Conservation (phyloP, 1,140 invertebrate species). For the Cylas formicarius region DNA sequence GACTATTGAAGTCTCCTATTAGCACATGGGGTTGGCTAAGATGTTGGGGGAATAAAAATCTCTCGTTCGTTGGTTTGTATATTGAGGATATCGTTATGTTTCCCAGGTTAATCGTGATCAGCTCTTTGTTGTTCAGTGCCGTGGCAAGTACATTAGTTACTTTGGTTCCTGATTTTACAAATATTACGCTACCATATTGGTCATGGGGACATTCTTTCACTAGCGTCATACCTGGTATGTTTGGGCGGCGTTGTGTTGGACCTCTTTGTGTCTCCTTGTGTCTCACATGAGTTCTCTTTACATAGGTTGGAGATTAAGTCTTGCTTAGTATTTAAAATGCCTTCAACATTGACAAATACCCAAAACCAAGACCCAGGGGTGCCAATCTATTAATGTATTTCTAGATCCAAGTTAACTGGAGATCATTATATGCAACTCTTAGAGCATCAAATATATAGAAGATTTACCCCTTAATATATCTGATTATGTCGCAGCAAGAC, state of each 20-base stretch:
- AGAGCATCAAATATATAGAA: too few species aligned
- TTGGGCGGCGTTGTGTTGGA: background rate
- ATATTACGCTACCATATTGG: slow-evolving; percentile 5
- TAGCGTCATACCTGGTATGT: background rate
- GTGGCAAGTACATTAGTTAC: background rate
- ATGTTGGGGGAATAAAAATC: too few species aligned
- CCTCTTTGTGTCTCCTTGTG: slow-evolving; percentile 7
- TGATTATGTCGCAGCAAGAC: too few species aligned
- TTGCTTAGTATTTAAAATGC: background rate
- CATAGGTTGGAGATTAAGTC: too few species aligned
- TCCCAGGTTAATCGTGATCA: background rate
- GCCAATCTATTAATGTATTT: too few species aligned
- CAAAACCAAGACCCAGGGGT: too few species aligned
- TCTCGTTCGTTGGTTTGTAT: background rate
- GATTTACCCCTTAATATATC: too few species aligned
- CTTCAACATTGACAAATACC: slow-evolving; percentile 4
- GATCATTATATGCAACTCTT: too few species aligned
- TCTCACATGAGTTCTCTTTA: background rate
- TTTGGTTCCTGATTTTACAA: background rate
- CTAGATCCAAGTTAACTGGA: too few species aligned
- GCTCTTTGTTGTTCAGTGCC: background rate
- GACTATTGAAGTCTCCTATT: background rate
- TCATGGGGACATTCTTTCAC: slow-evolving; percentile 1
- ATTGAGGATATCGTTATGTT: background rate
- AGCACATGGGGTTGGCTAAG: too few species aligned